Base-by-base conservation (phyloP, 2,797 vertebrate species). In the Schizopygopsis malacanthus region DNA sequence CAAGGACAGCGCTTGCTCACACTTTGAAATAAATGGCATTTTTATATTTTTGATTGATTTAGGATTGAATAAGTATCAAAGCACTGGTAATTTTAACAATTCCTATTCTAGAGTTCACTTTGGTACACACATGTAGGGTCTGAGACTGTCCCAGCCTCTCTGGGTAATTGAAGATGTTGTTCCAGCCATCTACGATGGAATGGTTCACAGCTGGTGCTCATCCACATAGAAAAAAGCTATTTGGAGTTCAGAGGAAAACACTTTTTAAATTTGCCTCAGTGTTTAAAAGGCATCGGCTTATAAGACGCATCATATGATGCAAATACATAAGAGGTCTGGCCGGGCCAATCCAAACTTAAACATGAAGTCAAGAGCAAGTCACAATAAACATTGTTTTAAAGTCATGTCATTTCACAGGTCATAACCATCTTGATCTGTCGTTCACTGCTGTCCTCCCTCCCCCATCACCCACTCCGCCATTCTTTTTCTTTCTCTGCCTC, bases 181-280 rank as follows among this genome's bases (percentile, higher is more conserved):
- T 83, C 56, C 71, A 83, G 43, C 20, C 56, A 75, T 83, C 71
- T 90, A 88, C 82, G 47, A 59, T 81, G 86, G 92, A 92, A 95
- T 94, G 92, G 84, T 88, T 91, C 91, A 87, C 93, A 95, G 93
- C 92, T 95, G 95, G 89, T 75, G 28, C 79, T 83, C 50, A 12
- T 88, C 85, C 88, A 73, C 81, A 69, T 22, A 56, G 41, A 86
- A 56, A 61, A 25, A 75, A 79, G 82, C 43, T 45, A 39, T 88
- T 80, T 76, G 52, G 52, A 72, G 61, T 82, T 82, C 25, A 33
- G 84, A 56, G 56, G 70, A 80, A 61, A 59, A 78, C 52, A 16
- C 77, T 71, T 75, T 61, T 82, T 37, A 71, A 28, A 61, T 81
- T 83, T 77, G 56, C 71, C 47, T 70, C 18, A 13, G 45, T 39